Percentiles rank a stretch among this genome's conserved stretches.
These are phyloP conservation scores for Recurvirostra avosetta DNA, from an alignment of 2,113 vertebrate species.

Conservation along the genomic window DNA sequence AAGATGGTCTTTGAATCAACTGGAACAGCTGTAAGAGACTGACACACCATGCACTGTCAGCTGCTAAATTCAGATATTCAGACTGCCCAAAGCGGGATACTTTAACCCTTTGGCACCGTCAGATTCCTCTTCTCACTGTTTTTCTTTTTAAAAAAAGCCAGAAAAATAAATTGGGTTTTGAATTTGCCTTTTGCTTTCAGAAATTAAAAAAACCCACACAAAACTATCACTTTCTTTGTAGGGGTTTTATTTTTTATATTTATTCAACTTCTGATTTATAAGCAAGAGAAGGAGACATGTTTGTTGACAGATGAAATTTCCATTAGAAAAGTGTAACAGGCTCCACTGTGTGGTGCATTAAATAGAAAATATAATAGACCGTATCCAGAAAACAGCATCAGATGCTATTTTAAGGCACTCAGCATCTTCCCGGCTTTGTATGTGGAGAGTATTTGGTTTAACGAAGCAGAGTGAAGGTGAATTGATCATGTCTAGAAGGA, in stretches of 20 bases:
- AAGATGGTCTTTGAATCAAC: conserved; percentile 74
- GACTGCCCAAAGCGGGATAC: background rate
- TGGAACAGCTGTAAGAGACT: conserved; percentile 72
- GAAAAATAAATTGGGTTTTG: background rate
- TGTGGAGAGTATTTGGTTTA: background rate
- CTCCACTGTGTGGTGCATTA: background rate
- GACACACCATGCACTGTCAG: conserved; percentile 64
- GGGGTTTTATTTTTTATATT: background rate
- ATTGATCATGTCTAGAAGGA: background rate
- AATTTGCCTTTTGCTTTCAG: background rate
- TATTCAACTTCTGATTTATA: background rate
- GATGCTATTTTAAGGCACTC: background rate
- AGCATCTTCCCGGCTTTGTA: background rate
- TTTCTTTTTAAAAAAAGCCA: background rate
- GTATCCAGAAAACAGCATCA: background rate
- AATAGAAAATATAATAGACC: background rate
- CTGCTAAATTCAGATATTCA: conserved; percentile 62
- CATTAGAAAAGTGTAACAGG: background rate
- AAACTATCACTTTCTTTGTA: background rate
- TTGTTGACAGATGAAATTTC: background rate
- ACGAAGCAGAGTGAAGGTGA: background rate
- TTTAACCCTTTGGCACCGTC: conserved; percentile 58
- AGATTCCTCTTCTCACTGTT: background rate
- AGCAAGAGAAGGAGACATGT: background rate
- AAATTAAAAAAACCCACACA: background rate